phyloP scores from a whole-genome alignment of 2,113 vertebrate species.

The Gnathonemus longibarbis region DNA sequence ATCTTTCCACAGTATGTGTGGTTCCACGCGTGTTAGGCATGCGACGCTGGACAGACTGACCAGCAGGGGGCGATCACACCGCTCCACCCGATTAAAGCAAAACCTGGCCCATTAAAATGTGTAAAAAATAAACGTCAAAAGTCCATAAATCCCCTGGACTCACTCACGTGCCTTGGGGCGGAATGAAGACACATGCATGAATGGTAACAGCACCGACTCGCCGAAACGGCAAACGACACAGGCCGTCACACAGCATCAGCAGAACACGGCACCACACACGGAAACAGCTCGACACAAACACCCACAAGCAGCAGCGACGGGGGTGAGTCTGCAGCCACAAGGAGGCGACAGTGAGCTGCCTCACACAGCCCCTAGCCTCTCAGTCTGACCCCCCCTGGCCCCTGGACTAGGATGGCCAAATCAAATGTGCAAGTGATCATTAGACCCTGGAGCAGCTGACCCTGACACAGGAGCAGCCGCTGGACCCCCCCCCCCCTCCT shows the following conservation, averaged over 20 bases:
- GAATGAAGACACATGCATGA: background rate
- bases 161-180: background rate
- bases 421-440: background rate
- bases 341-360: background rate
- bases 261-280: conserved; percentile 17
- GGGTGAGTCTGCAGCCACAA: conserved; percentile 50
- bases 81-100: conserved; percentile 21
- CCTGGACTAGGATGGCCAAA: background rate
- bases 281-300: conserved; percentile 22
- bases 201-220: background rate
- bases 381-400: background rate
- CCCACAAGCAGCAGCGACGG: conserved; percentile 44
- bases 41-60: background rate
- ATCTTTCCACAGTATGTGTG: background rate
- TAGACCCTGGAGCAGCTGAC: background rate
- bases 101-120: conserved; percentile 27
- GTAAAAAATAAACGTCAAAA: background rate
- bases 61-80: background rate
- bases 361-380: background rate
- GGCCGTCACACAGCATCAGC: background rate
- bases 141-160: background rate
- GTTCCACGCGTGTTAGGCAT: background rate
- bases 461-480: background rate
- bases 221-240: background rate
- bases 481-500: background rate